Evolutionary conservation across 1,140 invertebrate genomes (phyloP), one percentile per base, ranked within the genome.

Genomic region (Plodia interpunctella): DNA sequence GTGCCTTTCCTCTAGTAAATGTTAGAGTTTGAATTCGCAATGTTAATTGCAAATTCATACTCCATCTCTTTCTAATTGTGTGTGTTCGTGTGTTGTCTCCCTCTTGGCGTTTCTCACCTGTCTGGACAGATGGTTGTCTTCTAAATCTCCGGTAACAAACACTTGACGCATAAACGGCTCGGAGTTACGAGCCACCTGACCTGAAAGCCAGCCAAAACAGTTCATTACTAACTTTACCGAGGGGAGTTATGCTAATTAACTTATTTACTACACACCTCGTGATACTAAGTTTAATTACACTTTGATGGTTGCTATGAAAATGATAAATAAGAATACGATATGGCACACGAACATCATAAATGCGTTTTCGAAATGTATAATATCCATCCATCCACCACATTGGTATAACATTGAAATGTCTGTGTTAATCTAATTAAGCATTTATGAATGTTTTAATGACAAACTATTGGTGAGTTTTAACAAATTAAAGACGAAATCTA

Each of bases 81-180:
- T 44, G 18, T 52, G 44, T 54, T 15, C 15, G 32, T 44, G 50
- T 49, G 20, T 28, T 49, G 11, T 49, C 54, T 54, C 50, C 62
- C 30, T 57, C 49, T 56, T 57, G 30, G 44, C 19, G 5, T 25
- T 25, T 76, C 82, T 90, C 87, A 92, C 92, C 91, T 92, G 91
- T 62, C 93, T 86, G 56, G 92, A 84, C 49, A 95, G 93, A 30
- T 91, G 88, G 65, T 92, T 92, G 75, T 94, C 92, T 59, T 93
- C 91, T 65, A 90, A 84, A 77, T 93, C 91, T 20, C 93, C 92
- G 61, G 92, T 93, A 51, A 98, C 93, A 83, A 98, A 98, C 54
- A 98, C 97, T 92, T 99, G 98, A 72, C 97, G 92, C 92, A 99
- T 98, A 74, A 96, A 94, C 10, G 98, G 98, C 90, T 99, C 98